Base-by-base conservation (phyloP, 2,113 vertebrate species). In the Rhipidura dahli region DNA sequence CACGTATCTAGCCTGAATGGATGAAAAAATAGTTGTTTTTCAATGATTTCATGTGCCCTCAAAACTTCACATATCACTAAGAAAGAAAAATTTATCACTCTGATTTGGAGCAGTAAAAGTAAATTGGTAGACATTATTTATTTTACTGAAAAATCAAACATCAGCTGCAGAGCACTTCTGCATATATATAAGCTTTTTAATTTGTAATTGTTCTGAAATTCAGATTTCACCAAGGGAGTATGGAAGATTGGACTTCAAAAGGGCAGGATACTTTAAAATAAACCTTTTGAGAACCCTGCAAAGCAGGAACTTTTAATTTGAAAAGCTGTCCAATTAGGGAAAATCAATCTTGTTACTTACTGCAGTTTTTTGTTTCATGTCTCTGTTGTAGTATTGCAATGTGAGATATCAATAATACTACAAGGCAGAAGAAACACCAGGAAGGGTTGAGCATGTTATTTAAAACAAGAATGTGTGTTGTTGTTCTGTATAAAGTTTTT, bases 11-110 rank as follows among this genome's bases (percentile, higher is more conserved):
- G 64, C 56, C 7, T 93, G 90, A 96, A 97, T 96, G 87, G 83
- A 96, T 95, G 82, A 97, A 92, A 92, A 94, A 92, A 89, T 26
- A 82, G 70, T 70, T 92, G 78, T 44, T 95, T 96, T 94, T 77
- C 33, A 95, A 79, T 89, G 42, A 92, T 51, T 83, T n/a, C 85
- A 81, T 40, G 17, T 84, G 57, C 27, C 91, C 80, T 96, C 66
- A 60, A 87, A 96, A 95, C 79, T 95, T 80, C 87, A 90, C 12
- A 35, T 87, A 91, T 69, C 85, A 64, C 15, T 53, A 72, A 89
- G 54, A 93, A 81, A 87, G 17, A 87, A 96, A 96, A 96, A 77
- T 5, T 31, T 71, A 76, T 90, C 93, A 27, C 47, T 88, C 79
- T 89, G 75, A 89, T 86, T 96, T 76, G 86, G 26, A 63, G 30